These are phyloP conservation scores for Geotrypetes seraphini DNA, from an alignment of 2,797 vertebrate species.

Conservation along the genomic window DNA sequence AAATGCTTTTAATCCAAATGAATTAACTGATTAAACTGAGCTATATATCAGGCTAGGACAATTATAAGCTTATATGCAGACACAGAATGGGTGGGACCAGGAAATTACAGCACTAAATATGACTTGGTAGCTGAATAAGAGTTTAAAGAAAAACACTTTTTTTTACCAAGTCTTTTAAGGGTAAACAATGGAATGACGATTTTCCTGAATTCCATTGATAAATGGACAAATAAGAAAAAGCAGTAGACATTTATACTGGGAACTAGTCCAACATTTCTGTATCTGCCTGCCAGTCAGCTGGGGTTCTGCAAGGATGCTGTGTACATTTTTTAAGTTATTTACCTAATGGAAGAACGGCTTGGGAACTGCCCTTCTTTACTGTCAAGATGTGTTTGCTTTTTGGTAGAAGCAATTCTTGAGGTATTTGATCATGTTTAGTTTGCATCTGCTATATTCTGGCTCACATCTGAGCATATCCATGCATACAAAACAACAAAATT, in stretches of 20 bases:
- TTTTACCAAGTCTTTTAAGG: slow-evolving; percentile 16
- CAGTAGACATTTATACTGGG: slow-evolving; percentile 34
- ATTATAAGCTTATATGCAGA: slow-evolving; percentile 3
- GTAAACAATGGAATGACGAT: slow-evolving; percentile 42
- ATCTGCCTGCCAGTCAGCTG: slow-evolving; percentile 11
- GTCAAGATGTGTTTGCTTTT: neutral
- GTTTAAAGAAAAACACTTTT: slow-evolving; percentile 10
- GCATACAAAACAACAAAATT: too few relatives aligned
- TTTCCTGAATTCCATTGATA: slow-evolving; percentile 38
- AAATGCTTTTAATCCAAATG: slow-evolving; percentile 22
- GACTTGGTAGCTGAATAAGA: slow-evolving; percentile 32
- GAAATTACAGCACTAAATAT: slow-evolving; percentile 14
- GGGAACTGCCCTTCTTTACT: neutral
- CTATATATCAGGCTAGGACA: slow-evolving; percentile 6
- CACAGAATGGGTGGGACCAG: slow-evolving; percentile 19
- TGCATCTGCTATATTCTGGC: neutral
- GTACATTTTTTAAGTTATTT: slow-evolving; percentile 2
- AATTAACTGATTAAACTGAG: slow-evolving; percentile 11
- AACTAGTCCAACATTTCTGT: slow-evolving; percentile 20
- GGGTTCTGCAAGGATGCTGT: neutral
- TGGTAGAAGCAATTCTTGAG: slow-evolving; percentile 1
- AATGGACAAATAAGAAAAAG: slow-evolving; percentile 30
- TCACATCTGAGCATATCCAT: neutral
- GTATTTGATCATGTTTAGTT: neutral
- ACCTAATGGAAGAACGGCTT: slow-evolving; percentile 4